These are phyloP conservation scores for Rhynchomys soricoides DNA, from an alignment of 2,113 vertebrate genomes.

Conservation along the genomic window DNA sequence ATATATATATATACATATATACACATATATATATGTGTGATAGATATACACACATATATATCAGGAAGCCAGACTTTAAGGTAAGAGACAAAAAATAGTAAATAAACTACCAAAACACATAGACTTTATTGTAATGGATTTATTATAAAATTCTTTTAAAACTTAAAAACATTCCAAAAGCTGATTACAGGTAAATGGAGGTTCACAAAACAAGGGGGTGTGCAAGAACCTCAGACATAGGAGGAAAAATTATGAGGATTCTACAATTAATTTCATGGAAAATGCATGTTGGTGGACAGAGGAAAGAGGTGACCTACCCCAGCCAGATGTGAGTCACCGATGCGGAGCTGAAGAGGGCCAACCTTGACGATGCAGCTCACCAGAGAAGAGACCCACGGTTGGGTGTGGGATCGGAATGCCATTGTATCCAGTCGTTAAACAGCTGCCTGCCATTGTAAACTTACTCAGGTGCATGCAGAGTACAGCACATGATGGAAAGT, in stretches of 20 bases:
- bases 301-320: background rate
- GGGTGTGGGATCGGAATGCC: background rate
- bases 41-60: too few species aligned
- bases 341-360: background rate
- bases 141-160: background rate
- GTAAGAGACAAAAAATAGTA: background rate
- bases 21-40: too few species aligned
- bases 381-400: background rate
- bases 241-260: constrained; percentile 21
- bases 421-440: background rate
- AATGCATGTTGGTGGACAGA: constrained; percentile 35
- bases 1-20: too few species aligned
- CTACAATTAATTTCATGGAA: constrained; percentile 1
- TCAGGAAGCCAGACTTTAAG: constrained; percentile 27
- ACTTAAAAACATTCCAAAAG: background rate
- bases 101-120: background rate
- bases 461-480: background rate
- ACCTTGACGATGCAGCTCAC: background rate
- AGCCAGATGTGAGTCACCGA: constrained; percentile 24
- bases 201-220: background rate
- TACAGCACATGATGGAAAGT: background rate
- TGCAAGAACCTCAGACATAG: background rate
- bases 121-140: background rate
- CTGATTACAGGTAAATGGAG: background rate
- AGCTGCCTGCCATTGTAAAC: background rate